Base-by-base conservation (phyloP, 2,888 invertebrate genomes). In the Lycocerus yunnanus region DNA sequence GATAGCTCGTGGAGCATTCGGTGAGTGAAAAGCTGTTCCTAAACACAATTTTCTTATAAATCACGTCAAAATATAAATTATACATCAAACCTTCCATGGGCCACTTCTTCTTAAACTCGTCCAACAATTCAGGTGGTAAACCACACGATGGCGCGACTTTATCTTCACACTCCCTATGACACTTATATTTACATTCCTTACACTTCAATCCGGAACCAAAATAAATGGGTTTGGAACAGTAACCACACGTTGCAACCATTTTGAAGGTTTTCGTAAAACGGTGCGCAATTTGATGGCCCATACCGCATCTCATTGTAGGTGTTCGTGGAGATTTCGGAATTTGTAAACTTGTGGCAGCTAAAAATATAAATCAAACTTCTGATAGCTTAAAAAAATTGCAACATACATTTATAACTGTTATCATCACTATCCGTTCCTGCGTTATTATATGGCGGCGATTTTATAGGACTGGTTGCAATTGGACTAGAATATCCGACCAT, bases 91-190 rank as follows among this genome's bases (percentile, higher is more conserved):
- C 91, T 82, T 93, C 92, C 84, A 91, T 90, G 80, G 92, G 92
- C 84, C 93, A 88, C 80, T 91, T 92, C 84, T 92, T 92, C 84
- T 93, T 93, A 85, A 97, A 97, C 78, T 93, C 94, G 77, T 94
- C 92, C 20, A 97, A 92, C 80, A 94, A 92, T 85, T 94, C 95
- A 13, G 92, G 92, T n/a, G 97, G 96, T 80, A 97, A 88, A 21
- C 96, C 96, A 88, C 98, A 98, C 58, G 96, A 95, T 0, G 97
- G 95, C 79, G 97, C 95, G 80, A 97, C 97, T 89, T 95, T 95
- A 68, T 93, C 91, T 83, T 95, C 96, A 85, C 97, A 98, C 83
- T 97, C 96, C 86, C 92, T 90, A 87, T 95, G 95, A 85, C 94
- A 95, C 82, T 93, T 95, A 85, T 95, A 97, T 89, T 97, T 97